Evolutionary conservation across 1,140 invertebrate genomes (phyloP).

Genomic region (Mylabris phalerata): DNA sequence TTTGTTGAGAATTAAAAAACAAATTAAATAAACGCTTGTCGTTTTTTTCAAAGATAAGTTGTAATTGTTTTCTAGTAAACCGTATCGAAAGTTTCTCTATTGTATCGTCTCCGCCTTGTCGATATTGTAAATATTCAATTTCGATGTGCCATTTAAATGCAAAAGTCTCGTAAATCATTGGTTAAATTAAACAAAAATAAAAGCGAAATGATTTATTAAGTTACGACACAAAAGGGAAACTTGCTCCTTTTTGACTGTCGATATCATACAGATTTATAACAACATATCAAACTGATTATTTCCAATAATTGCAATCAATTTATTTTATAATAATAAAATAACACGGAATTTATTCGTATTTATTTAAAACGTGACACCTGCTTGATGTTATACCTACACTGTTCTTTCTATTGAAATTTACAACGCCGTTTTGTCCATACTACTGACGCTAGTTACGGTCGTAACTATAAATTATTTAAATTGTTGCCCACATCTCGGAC

Average conservation of each 20-base stretch:
- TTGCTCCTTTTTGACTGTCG: constrained; percentile 4
- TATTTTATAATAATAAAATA: constrained; percentile 22
- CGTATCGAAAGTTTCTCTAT: too few species aligned
- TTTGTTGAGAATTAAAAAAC: too few species aligned
- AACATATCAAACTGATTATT: constrained; percentile 14
- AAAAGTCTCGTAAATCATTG: constrained; percentile 6
- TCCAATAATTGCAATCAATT: constrained; percentile 24
- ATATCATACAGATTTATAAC: constrained; percentile 16
- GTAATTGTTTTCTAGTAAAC: too few species aligned
- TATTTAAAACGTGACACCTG: constrained; percentile 24
- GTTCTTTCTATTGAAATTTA: constrained; percentile 17
- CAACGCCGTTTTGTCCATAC: constrained; percentile 8
- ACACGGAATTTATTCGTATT: constrained; percentile 14
- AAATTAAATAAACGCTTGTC: too few species aligned
- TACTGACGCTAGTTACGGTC: constrained; percentile 12
- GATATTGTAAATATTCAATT: constrained; percentile 20
- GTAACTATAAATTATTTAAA: constrained; percentile 21
- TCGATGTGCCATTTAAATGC: constrained; percentile 12
- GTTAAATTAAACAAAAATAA: constrained; percentile 11
- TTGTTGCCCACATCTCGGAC: constrained; percentile 8
- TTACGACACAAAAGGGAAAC: constrained; percentile 21
- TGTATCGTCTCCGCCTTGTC: constrained; percentile 3
- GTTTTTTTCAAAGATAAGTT: too few species aligned
- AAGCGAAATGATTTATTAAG: constrained; percentile 18
- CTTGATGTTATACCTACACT: constrained; percentile 18